Evolutionary conservation across 2,888 invertebrate species (phyloP), one percentile per base, ranked within the genome.

Genomic region (Cosmia pyralina): DNA sequence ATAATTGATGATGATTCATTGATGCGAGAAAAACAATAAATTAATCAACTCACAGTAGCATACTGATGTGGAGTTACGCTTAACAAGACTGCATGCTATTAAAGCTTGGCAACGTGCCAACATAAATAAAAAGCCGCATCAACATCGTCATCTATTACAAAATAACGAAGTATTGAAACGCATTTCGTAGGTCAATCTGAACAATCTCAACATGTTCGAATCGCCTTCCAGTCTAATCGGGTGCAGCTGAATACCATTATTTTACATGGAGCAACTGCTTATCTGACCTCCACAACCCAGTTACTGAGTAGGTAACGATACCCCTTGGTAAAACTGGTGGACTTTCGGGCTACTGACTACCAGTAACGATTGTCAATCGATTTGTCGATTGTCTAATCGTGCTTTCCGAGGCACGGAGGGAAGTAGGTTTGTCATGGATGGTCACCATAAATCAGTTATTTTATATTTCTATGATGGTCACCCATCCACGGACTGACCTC

Each of bases 61-160:
- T 34, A 10, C 22, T 58, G 46, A 74, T 41, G n/a, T 13, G 19
- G 22, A 76, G 50, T 53, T 50, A 44, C n/a, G n/a, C 60, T 68
- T 28, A 41, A 34, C 57, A 68, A 60, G 34, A 38, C 58, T 19
- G 19, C 13, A 63, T 53, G 52, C 38, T 63, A 79, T 59, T 64
- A 74, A 48, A 74, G 53, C 48, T 62, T 80, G 80, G 77, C 66
- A 63, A 2, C 13, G 58, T 6, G 57, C 57, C 77, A 74, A 22
- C 28, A 57, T 44, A 34, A 64, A 57, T 44, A 34, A 64, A 72
- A 73, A 62, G 38, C 28, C 28, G 44, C 11, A 19, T 11, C 8
- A 53, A 34, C 34, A 57, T 44, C 41, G 17, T 13, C 59, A 28
- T 60, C n/a, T 17, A 72, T 34, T 17, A 68, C 19, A 72, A 52